phyloP scores from a whole-genome alignment of 92 coral and sea anemone genomes.

The Zoanthus solanderi region DNA sequence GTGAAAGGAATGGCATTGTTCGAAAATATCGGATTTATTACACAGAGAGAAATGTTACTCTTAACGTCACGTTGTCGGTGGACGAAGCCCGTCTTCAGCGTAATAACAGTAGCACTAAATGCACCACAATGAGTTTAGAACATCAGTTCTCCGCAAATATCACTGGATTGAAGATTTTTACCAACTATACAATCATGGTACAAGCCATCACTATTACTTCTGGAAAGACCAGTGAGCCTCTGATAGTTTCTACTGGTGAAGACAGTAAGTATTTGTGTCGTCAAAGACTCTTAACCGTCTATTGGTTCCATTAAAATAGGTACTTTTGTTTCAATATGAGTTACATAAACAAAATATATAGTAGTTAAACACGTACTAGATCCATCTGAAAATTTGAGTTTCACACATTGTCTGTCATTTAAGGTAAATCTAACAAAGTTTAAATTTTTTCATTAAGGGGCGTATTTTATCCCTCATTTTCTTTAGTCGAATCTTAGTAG shows the following conservation, averaged over 20 bases:
- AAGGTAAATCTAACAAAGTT: no score
- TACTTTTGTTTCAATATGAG: not conserved
- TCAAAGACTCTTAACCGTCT: not conserved
- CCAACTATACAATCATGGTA: slow-evolving; percentile 21
- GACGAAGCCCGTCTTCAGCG: slow-evolving; percentile 7
- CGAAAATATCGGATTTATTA: slow-evolving; percentile 35
- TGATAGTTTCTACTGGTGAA: slow-evolving; percentile 29
- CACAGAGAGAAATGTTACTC: slow-evolving; percentile 16
- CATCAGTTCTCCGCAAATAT: slow-evolving; percentile 14
- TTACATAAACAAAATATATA: no score
- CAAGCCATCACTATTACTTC: slow-evolving; percentile 25
- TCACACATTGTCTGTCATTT: no score
- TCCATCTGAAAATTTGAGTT: no score
- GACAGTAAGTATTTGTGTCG: slow-evolving; percentile 31
- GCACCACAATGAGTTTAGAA: not conserved
- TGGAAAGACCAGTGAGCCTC: not conserved
- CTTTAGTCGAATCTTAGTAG: no score
- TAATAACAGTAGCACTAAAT: not conserved
- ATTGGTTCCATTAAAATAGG: not conserved
- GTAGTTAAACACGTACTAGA: no score
- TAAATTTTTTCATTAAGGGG: no score
- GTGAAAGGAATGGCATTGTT: slow-evolving; percentile 53
- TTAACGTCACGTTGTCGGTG: slow-evolving; percentile 27
- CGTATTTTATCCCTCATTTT: no score
- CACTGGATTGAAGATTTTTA: slow-evolving; percentile 33